These are phyloP conservation scores for Beris morrisii DNA, from an alignment of 2,888 invertebrate species.

Conservation along the genomic window DNA sequence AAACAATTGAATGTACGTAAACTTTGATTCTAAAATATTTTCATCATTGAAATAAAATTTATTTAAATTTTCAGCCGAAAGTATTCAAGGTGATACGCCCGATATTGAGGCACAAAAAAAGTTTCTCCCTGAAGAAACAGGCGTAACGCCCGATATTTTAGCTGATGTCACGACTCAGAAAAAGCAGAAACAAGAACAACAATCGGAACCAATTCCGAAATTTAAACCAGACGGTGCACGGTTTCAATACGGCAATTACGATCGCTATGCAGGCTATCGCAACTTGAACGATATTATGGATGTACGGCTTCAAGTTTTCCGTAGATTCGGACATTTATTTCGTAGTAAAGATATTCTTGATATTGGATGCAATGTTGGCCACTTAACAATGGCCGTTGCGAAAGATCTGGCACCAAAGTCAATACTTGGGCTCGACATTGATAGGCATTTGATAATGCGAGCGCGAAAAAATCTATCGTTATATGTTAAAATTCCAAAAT, in stretches of 20 bases:
- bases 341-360: constrained; percentile 89
- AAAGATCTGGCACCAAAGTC: constrained; percentile 81
- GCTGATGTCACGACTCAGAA: background rate
- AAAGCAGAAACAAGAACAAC: constrained; percentile 21
- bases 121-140: background rate
- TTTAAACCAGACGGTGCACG: constrained; percentile 76
- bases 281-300: constrained; percentile 82
- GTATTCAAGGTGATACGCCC: constrained; percentile 50
- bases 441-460: constrained; percentile 74
- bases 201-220: constrained; percentile 45
- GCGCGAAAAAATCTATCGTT: constrained; percentile 55
- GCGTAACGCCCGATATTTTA: background rate
- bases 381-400: constrained; percentile 88
- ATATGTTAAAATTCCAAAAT: constrained; percentile 44
- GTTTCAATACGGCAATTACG: constrained; percentile 96
- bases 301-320: constrained; percentile 79
- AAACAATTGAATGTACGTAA: constrained; percentile 47
- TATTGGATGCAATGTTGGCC: constrained; percentile 97
- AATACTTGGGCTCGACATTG: constrained; percentile 94
- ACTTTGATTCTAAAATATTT: background rate
- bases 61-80: constrained; percentile 44
- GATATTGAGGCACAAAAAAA: constrained; percentile 42
- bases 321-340: constrained; percentile 79
- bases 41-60: background rate
- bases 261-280: constrained; percentile 94